These are phyloP conservation scores for Phyto melanocephala DNA, from an alignment of 2,888 invertebrate genomes.

Conservation along the genomic window DNA sequence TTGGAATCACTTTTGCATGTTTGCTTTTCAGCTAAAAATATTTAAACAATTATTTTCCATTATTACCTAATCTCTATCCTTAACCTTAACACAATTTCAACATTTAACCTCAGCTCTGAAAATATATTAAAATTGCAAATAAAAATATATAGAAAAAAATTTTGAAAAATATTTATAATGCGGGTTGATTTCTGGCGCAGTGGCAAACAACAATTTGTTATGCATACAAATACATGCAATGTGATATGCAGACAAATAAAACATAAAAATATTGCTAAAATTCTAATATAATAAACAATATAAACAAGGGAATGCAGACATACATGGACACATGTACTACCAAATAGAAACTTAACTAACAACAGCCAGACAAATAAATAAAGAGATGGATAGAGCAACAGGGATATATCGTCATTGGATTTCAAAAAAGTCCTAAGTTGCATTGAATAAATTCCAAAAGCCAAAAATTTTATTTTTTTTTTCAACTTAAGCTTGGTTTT, in stretches of 20 bases:
- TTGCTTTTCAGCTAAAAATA: too few relatives aligned
- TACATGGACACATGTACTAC: not conserved
- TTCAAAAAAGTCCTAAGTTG: too few relatives aligned
- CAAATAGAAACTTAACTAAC: not conserved
- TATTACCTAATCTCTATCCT: too few relatives aligned
- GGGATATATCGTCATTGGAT: too few relatives aligned
- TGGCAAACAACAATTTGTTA: conserved; percentile 42
- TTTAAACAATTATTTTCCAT: too few relatives aligned
- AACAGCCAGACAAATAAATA: not conserved
- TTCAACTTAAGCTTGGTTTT: too few relatives aligned
- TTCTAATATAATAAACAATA: not conserved
- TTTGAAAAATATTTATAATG: conserved; percentile 57
- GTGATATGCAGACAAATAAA: conserved; percentile 37
- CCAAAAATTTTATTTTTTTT: too few relatives aligned
- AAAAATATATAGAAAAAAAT: not conserved
- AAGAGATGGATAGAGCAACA: too few relatives aligned
- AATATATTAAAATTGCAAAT: conserved; percentile 41
- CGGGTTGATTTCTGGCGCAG: conserved; percentile 62
- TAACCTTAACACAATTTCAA: too few relatives aligned
- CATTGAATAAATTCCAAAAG: too few relatives aligned
- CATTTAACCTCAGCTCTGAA: conserved; percentile 16
- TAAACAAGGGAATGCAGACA: conserved; percentile 13
- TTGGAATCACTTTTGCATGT: too few relatives aligned
- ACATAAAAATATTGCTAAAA: conserved; percentile 27
- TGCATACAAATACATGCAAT: not conserved